Base-by-base conservation (phyloP, 2,113 vertebrate genomes). In the Cygnus atratus region DNA sequence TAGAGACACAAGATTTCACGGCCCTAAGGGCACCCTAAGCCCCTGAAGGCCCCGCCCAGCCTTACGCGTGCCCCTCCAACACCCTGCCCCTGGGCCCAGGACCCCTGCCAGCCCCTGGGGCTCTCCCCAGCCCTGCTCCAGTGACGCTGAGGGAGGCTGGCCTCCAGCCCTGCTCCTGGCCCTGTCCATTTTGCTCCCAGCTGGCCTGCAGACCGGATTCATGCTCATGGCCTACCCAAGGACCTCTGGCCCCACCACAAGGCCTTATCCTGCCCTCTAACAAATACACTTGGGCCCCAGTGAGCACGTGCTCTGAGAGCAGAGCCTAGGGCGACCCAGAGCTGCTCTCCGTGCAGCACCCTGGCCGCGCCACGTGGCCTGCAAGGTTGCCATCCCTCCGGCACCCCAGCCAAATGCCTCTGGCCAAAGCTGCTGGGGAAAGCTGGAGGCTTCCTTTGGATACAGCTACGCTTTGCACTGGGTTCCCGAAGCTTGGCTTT, bases 1-100 rank as follows among this genome's bases (percentile, higher is more conserved):
- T 15, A 5, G 50, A 72, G 15, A 19, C 44, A n/a, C 9, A 52
- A 39, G 29, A 31, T 10, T 33, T 8, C 41, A 76, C 0, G 1
- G 24, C 18, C 35, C 33, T 46, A 61, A 82, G 24, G 31, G 29
- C 13, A 58, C 9, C 6, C 6, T 7, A 0, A 57, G 6, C 7
- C 4, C 11, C 44, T 65, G 50, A 14, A 0, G 10, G 24, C 24
- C 19, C 2, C 1, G 9, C 39, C 17, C 10, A 25, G 50, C 20
- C n/a, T 65, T 31, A 15, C 6, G 28, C 10, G 35, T 25, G 13
- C 3, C 8, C 16, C 35, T 48, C 6, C 31, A 55, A 6, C 26
- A 73, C 18, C 18, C 74, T 25, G 31, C 24, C n/a, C 22, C 77
- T 55, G n/a, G 10, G 31, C 13, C 6, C 37, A 39, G n/a, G 8